phyloP scores from a whole-genome alignment of 2,888 invertebrate species.

The Hartigia nigra region DNA sequence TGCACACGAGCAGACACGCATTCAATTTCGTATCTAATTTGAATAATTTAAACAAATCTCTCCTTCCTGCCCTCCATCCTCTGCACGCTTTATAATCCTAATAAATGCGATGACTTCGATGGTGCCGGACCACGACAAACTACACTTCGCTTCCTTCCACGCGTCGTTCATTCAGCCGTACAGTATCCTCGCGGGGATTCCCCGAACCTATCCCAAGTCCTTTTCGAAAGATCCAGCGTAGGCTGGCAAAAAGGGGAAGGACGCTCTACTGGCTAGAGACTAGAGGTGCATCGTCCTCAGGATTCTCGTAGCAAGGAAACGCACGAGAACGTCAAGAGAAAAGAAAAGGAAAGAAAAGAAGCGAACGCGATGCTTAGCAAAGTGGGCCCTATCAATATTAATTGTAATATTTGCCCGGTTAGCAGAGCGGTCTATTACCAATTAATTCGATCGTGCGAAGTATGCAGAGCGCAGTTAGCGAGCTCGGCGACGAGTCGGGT shows the following conservation, averaged over 20 bases:
- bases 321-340: neutral
- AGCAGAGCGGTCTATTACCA: conserved; percentile 61
- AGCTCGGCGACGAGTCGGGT: conserved; percentile 45
- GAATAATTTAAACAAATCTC: conserved; percentile 66
- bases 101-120: conserved; percentile 57
- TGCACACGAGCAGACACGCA: conserved; percentile 65
- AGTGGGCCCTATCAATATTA: conserved; percentile 61
- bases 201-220: neutral
- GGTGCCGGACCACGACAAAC: neutral
- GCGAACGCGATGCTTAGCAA: conserved; percentile 31
- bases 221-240: neutral
- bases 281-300: neutral
- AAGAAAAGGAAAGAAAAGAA: neutral
- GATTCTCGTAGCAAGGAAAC: neutral
- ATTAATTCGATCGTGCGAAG: conserved; percentile 65
- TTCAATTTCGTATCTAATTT: conserved; percentile 66
- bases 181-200: neutral
- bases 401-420: conserved; percentile 56
- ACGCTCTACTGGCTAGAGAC: neutral
- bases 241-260: neutral
- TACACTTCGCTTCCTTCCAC: neutral
- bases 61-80: conserved; percentile 64
- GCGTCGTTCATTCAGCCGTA: neutral
- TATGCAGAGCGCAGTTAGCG: conserved; percentile 57
- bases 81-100: conserved; percentile 62